Conservation (phyloP, 2,888 invertebrate species). For the Agrotis clavis region DNA sequence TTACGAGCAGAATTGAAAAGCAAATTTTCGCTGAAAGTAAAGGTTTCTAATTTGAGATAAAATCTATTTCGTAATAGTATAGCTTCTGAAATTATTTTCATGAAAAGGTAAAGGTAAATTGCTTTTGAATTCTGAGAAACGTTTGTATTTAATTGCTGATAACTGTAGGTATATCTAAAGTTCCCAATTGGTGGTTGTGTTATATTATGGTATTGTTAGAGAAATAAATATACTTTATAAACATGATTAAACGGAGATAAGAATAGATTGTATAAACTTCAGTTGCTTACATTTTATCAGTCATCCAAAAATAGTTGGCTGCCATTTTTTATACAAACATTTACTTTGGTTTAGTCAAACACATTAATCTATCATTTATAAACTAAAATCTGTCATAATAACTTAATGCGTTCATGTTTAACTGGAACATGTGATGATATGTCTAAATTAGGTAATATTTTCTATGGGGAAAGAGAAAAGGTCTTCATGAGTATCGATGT, state of each 20-base stretch:
- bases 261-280: slow-evolving; percentile 12
- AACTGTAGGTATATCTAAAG: no score
- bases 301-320: slow-evolving; percentile 49
- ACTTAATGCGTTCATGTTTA: background rate
- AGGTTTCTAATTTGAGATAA: background rate
- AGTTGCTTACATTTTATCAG: slow-evolving; percentile 51
- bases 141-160: no score
- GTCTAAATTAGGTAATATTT: no score
- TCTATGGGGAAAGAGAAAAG: background rate
- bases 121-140: background rate
- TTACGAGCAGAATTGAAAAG: background rate
- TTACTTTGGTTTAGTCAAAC: slow-evolving; percentile 40
- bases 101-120: background rate
- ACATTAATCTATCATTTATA: slow-evolving; percentile 22
- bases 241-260: slow-evolving; percentile 21
- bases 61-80: background rate
- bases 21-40: background rate
- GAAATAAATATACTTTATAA: background rate
- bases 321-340: slow-evolving; percentile 47
- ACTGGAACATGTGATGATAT: background rate
- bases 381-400: slow-evolving; percentile 18
- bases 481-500: background rate
- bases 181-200: background rate
- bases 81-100: background rate
- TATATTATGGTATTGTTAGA: background rate